phyloP scores from a whole-genome alignment of 2,113 vertebrate genomes.

The Bufo bufo region DNA sequence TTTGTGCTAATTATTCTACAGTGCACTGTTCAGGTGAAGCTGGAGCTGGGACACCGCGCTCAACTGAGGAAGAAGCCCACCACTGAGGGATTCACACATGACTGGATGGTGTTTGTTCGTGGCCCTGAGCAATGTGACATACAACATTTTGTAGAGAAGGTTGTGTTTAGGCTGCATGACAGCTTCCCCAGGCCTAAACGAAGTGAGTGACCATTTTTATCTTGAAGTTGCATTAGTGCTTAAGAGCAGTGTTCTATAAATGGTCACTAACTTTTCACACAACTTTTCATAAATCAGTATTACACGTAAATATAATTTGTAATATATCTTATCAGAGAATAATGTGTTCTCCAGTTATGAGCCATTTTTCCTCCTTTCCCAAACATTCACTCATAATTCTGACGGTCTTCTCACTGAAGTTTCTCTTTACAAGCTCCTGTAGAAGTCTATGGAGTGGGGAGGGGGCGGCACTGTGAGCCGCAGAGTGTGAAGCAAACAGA shows the following conservation, averaged over 20 bases:
- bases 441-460: too few species aligned
- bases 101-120: constrained; percentile 99
- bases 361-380: too few species aligned
- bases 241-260: not conserved
- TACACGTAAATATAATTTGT: too few species aligned
- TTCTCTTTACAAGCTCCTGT: too few species aligned
- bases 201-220: constrained; percentile 74
- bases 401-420: too few species aligned
- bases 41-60: constrained; percentile 96
- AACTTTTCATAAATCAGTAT: too few species aligned
- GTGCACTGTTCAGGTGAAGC: constrained; percentile 98
- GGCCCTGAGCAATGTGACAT: constrained; percentile 96
- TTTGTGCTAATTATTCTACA: constrained; percentile 61
- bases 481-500: too few species aligned
- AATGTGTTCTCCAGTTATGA: too few species aligned
- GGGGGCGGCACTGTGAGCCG: too few species aligned
- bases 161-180: constrained; percentile 95
- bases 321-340: too few species aligned
- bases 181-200: constrained; percentile 98
- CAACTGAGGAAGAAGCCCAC: constrained; percentile 96
- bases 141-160: constrained; percentile 98
- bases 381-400: not conserved
- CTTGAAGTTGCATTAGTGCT: not conserved
- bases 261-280: too few species aligned
- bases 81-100: constrained; percentile 95